Percentiles rank a stretch among this genome's conserved stretches.
Conservation (phyloP, 2,113 vertebrate genomes). For the Alligator sinensis region DNA sequence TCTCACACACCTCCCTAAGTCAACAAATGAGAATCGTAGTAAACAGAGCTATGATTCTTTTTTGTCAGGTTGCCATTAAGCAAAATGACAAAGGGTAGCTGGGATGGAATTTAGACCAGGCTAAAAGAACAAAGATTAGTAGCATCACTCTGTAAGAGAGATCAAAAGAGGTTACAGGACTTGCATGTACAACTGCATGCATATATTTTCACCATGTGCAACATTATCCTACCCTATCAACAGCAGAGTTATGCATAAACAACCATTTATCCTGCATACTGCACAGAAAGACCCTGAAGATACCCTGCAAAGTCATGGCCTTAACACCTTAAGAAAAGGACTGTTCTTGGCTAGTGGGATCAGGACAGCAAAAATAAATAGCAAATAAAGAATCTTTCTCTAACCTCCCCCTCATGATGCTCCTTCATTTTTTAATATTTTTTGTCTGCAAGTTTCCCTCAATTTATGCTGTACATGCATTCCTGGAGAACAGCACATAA, state of each 20-base stretch:
- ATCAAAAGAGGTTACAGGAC: background rate
- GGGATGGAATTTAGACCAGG: background rate
- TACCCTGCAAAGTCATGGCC: background rate
- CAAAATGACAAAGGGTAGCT: background rate
- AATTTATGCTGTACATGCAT: too few relatives aligned
- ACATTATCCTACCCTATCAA: background rate
- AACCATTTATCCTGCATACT: background rate
- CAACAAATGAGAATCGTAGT: accelerated
- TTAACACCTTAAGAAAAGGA: background rate
- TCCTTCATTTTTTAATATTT: background rate
- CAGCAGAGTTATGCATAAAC: background rate
- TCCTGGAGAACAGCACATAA: too few relatives aligned
- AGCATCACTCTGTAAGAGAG: accelerated
- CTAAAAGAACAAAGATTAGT: background rate
- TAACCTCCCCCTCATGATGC: accelerated
- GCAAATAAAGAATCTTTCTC: too few relatives aligned
- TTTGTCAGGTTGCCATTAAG: background rate
- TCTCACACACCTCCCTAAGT: accelerated
- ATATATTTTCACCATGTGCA: background rate
- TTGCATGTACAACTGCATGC: background rate
- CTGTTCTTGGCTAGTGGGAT: accelerated
- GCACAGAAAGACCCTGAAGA: background rate
- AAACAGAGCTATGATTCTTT: background rate
- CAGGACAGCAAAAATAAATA: constrained; percentile 2
- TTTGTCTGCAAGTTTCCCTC: background rate